Evolutionary conservation across 2,113 vertebrate species (phyloP), one percentile per base, ranked within the genome.

Genomic region (Typhlomys cinereus): DNA sequence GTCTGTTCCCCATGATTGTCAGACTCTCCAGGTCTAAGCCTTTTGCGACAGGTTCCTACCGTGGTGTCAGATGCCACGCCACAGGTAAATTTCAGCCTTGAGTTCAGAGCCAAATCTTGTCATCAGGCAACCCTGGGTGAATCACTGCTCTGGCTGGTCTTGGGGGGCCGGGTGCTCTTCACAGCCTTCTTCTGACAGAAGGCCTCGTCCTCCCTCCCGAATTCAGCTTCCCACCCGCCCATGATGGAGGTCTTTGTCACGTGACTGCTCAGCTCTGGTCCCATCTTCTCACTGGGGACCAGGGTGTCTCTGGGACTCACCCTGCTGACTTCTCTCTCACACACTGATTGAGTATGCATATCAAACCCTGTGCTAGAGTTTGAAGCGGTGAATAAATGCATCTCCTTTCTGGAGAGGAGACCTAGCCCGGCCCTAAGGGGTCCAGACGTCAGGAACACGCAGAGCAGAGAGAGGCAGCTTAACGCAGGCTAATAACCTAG

Each of bases 111-210:
- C 5, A 4, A 87, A 67, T 34, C 34, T 66, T 70, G 73, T 73
- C 57, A 88, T 46, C 69, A 54, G 62, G 31, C 67, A 83, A 62
- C 50, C 64, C 52, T 75, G 36, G n/a, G 18, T 81, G 59, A 80
- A 67, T 57, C 41, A 57, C 15, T 31, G 29, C 20, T 29, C 31
- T 52, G 36, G 25, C 29, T 61, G 36, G 79, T 46, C 70, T 59
- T n/a, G 46, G 54, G 61, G 15, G 11, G 2, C 3, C 41, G 52
- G 39, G 3, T 50, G 29, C 18, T 81, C 66, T 78, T 39, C 75
- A 46, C 34, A 44, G 73, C 54, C 66, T 87, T 81, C 34, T 31
- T 86, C 41, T 89, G 10, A 78, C 21, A 78, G 29, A 61, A 84
- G 14, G 11, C 25, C 39, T 78, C 70, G 21, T 39, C 59, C 18